Conservation (phyloP, 2,113 vertebrate genomes). For the Rhadina sibilatrix region DNA sequence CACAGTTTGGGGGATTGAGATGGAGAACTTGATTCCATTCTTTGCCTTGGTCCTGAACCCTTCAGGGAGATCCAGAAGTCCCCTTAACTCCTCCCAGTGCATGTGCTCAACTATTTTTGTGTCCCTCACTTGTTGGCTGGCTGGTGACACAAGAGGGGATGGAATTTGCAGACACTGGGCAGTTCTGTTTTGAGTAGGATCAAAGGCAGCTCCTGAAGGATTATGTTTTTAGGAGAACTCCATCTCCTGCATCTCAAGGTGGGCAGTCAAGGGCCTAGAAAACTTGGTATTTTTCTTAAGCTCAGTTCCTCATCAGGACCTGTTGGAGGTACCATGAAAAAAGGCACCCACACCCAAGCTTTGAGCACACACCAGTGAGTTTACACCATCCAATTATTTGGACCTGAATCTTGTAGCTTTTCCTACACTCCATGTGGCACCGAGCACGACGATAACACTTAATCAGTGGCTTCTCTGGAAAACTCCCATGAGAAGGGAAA, state of each 20-base stretch:
- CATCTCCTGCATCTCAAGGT: not conserved
- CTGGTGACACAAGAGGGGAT: not conserved
- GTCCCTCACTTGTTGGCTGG: not conserved
- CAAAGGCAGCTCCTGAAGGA: not conserved
- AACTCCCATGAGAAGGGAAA: not conserved
- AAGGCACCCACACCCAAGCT: not conserved
- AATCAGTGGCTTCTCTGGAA: not conserved
- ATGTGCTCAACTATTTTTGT: not conserved
- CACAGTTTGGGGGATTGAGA: not conserved
- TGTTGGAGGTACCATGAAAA: not conserved
- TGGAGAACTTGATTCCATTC: not conserved
- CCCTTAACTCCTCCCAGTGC: not conserved
- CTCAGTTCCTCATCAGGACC: not conserved
- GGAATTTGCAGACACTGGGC: not conserved
- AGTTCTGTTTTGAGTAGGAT: not conserved
- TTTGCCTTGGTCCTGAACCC: not conserved
- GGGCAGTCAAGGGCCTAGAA: not conserved
- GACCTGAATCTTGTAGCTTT: not conserved
- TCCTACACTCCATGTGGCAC: not conserved
- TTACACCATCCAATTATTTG: not conserved
- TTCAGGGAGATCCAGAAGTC: not conserved
- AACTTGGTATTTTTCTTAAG: not conserved
- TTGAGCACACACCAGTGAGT: not conserved
- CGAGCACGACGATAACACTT: rapidly evolving
- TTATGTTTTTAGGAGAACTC: not conserved